Evolutionary conservation across 2,797 vertebrate genomes (phyloP).

Genomic region (Zenarchopterus dispar): DNA sequence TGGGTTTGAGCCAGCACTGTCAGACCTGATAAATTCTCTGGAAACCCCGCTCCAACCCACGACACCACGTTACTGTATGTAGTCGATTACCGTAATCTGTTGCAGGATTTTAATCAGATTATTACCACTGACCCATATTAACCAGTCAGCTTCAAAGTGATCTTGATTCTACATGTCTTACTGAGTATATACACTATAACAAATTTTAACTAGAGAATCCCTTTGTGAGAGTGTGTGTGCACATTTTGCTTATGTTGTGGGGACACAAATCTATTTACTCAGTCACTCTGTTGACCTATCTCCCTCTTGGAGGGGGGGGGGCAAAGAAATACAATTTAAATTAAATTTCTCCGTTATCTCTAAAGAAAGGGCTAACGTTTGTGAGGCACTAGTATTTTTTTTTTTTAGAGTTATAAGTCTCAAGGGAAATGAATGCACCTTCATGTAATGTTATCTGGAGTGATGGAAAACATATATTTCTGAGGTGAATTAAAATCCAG

Average conservation of each 20-base stretch:
- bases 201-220: conserved; percentile 20
- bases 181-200: conserved; percentile 49
- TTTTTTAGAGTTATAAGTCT: conserved; percentile 2
- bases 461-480: conserved; percentile 14
- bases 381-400: neutral
- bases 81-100: conserved; percentile 28
- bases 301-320: neutral
- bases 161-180: conserved; percentile 48
- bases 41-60: conserved; percentile 22
- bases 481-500: conserved; percentile 40
- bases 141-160: conserved; percentile 58
- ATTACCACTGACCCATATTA: conserved; percentile 61
- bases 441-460: conserved; percentile 1
- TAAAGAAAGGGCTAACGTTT: neutral
- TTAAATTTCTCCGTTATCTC: too few relatives aligned
- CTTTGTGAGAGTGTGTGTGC: conserved; percentile 14
- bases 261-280: neutral
- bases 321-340: neutral
- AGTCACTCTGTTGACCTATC: neutral
- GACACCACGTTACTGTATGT: conserved; percentile 15
- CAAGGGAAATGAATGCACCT: conserved; percentile 9
- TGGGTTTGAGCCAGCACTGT: neutral
- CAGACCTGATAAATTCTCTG: conserved; percentile 18
- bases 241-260: neutral
- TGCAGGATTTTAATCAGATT: conserved; percentile 67